phyloP scores from a whole-genome alignment of 1,140 invertebrate genomes.

The Bombus ignitus region DNA sequence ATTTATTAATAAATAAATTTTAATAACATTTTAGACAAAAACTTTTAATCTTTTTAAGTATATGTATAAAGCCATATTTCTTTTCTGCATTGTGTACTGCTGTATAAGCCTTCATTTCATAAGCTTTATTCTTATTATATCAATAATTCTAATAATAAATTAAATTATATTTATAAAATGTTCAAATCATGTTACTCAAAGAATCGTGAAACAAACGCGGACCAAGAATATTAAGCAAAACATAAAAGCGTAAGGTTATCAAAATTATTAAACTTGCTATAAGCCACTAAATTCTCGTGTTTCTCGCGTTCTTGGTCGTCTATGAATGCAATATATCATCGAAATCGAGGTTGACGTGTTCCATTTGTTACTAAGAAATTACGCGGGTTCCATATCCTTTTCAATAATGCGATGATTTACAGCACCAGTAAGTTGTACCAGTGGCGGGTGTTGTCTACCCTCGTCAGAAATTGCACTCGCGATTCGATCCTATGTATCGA shows the following conservation, averaged over 20 bases:
- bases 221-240: neutral
- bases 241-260: no score
- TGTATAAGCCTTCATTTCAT: no score
- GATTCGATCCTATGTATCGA: no score
- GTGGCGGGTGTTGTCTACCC: neutral
- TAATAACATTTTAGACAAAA: no score
- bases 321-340: slow-evolving; percentile 6
- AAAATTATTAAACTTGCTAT: neutral
- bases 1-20: no score
- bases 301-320: no score
- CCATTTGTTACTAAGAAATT: slow-evolving; percentile 7
- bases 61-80: no score
- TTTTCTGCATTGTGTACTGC: no score
- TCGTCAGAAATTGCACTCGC: neutral
- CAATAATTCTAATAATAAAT: no score
- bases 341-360: neutral
- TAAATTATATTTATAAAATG: no score
- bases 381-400: neutral
- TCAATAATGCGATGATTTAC: slow-evolving; percentile 16
- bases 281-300: neutral
- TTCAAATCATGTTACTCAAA: neutral
- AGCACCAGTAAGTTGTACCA: neutral
- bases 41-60: no score
- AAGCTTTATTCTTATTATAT: no score
- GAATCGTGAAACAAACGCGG: neutral